phyloP scores from a whole-genome alignment of 2,113 vertebrate genomes.

The Azemiops feae region DNA sequence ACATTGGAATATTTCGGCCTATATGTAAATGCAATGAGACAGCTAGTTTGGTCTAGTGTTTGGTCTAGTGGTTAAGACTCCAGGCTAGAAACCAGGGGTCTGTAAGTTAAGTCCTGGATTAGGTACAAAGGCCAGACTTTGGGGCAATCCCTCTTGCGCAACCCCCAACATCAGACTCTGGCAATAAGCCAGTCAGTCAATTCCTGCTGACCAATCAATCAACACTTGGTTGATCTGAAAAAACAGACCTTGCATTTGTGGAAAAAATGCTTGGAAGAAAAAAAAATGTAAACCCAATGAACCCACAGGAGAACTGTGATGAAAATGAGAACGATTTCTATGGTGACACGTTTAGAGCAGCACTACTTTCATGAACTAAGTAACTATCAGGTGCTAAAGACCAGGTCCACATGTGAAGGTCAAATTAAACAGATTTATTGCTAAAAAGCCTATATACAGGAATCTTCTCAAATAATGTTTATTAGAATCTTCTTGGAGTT shows the following conservation, averaged over 20 bases:
- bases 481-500: no score
- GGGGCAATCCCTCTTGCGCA: neutral
- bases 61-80: neutral
- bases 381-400: neutral
- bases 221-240: no score
- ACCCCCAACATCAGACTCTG: neutral
- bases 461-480: no score
- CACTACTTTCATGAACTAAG: neutral
- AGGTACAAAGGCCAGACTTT: neutral
- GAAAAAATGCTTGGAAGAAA: no score
- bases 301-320: neutral
- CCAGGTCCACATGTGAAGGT: no score
- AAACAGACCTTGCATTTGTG: no score
- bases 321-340: neutral
- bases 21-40: neutral
- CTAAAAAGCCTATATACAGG: no score
- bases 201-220: neutral
- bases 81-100: neutral
- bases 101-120: neutral
- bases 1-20: neutral
- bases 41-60: neutral
- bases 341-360: neutral
- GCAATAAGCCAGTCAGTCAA: neutral
- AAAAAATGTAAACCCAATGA: neutral
- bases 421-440: no score